Conservation (phyloP, 2,888 invertebrate species). For the Hololepta plana region DNA sequence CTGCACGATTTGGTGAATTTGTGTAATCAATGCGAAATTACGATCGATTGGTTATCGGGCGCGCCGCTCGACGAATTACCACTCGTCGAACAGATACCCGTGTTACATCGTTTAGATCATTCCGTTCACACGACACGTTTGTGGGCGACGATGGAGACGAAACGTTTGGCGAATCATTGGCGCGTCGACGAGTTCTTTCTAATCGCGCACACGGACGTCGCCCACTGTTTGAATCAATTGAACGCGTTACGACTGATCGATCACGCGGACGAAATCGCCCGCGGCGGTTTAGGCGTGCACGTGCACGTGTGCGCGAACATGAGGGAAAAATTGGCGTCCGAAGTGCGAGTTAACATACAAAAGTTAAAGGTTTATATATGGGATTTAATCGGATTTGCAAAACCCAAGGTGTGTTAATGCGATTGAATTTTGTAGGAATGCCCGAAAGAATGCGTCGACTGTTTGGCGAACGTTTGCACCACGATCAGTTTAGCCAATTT, state of each 20-base stretch:
- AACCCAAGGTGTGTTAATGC: not conserved
- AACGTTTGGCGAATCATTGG: conserved; percentile 56
- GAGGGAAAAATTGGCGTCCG: conserved; percentile 63
- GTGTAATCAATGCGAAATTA: conserved; percentile 59
- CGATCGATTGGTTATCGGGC: conserved; percentile 49
- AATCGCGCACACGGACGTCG: conserved; percentile 45
- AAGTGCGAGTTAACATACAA: conserved; percentile 55
- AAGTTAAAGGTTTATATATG: conserved; percentile 44
- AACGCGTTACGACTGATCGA: conserved; percentile 39
- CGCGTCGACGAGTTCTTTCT: conserved; percentile 56
- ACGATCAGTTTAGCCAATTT: conserved; percentile 64
- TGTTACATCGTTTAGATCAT: conserved; percentile 56
- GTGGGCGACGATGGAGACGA: conserved; percentile 58
- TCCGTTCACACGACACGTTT: conserved; percentile 61
- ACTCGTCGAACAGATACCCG: conserved; percentile 67
- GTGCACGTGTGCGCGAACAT: conserved; percentile 66
- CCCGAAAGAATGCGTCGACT: conserved; percentile 49
- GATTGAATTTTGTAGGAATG: conserved; percentile 37
- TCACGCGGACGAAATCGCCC: conserved; percentile 36
- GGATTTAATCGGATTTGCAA: conserved; percentile 1
- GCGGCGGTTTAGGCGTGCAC: conserved; percentile 42
- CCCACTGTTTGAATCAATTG: conserved; percentile 39
- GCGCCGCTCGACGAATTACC: conserved; percentile 61
- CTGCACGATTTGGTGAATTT: conserved; percentile 50
- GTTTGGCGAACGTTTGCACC: conserved; percentile 55